Base-by-base conservation (phyloP, 2,888 invertebrate species). In the Argyresthia goedartella region DNA sequence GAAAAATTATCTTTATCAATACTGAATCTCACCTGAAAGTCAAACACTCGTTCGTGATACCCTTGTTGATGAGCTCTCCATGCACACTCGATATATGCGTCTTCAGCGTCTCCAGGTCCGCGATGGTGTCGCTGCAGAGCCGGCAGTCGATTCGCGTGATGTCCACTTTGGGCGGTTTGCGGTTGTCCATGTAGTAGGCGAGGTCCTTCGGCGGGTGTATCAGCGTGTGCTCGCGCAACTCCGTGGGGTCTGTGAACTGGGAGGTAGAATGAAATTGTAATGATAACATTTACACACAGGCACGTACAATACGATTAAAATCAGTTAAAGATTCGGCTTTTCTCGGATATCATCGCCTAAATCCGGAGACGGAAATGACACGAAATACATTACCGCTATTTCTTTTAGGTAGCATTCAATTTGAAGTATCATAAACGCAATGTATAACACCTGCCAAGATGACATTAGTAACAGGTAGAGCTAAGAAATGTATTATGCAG, bases 91-190 rank as follows among this genome's bases (percentile, higher is more conserved):
- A 60, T 11, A 81, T 58, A 55, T 84, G 82, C 0, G 57, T 41
- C 50, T 75, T 74, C 1, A 82, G 71, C 0, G 53, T 54, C 11
- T 75, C 73, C 0, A 82, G 53, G 13, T 60, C 62, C 36, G 67
- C 60, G 47, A 81, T 73, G 39, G 55, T 65, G 33, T 65, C 61
- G 0, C 69, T 53, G 51, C 84, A 84, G 3, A 81, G 56, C 42
- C 84, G 59, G 49, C 84, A 85, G 55, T 85, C 82, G 42, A 85
- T 71, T 54, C 70, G 59, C 0, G 58, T 55, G 3, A 84, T 73
- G 55, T 84, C 84, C 41, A 84, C 76, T 71, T 84, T 81, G 1
- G 82, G 82, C 54, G 76, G 65, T 57, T 81, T 82, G 25, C 75
- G 79, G 56, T 75, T 73, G 52, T 77, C 76, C 54, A 78, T 76